Evolutionary conservation across 2,113 vertebrate species (phyloP).

Genomic region (Eulemur rufifrons): DNA sequence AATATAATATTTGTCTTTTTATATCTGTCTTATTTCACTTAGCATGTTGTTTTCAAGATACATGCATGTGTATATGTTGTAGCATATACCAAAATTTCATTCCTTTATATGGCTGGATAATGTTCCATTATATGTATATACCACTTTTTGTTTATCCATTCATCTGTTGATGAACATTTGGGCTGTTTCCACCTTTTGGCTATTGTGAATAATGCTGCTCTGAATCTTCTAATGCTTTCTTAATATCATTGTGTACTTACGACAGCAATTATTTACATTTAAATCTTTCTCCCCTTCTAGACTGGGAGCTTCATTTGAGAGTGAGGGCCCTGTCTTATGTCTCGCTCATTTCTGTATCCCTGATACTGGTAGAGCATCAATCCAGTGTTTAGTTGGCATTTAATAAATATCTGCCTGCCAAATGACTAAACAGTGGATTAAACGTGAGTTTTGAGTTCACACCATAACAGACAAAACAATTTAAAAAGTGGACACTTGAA

Average conservation of each 20-base stretch:
- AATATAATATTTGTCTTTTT: neutral
- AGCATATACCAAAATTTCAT: neutral
- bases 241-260: neutral
- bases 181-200: neutral
- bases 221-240: neutral
- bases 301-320: neutral
- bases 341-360: neutral
- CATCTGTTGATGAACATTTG: neutral
- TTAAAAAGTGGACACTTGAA: neutral
- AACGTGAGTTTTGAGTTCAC: conserved; percentile 18
- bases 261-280: neutral
- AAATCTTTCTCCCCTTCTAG: neutral
- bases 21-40: neutral
- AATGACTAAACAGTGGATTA: neutral
- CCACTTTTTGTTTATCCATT: neutral
- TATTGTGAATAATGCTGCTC: neutral
- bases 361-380: neutral
- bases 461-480: conserved; percentile 40
- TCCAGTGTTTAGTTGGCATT: neutral
- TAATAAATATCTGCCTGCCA: neutral
- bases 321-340: neutral
- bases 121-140: neutral
- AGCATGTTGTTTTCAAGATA: neutral
- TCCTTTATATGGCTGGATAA: neutral
- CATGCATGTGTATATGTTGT: neutral